Conservation (phyloP, 2,888 invertebrate genomes). For the Nomada hirtipes region DNA sequence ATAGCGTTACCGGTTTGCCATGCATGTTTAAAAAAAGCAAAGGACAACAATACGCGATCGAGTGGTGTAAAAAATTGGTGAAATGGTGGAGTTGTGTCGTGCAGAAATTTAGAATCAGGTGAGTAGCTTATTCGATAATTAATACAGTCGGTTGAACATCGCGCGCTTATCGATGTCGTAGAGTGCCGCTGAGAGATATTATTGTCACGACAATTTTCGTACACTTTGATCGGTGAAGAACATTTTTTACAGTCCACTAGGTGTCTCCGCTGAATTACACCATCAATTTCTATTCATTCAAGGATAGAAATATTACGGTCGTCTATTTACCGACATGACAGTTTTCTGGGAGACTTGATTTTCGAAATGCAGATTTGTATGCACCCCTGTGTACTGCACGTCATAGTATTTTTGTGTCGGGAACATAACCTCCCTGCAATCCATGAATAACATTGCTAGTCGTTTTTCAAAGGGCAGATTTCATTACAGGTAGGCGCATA, state of each 20-base stretch:
- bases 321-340: not conserved
- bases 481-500: constrained; percentile 29
- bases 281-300: constrained; percentile 23
- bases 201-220: constrained; percentile 20
- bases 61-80: constrained; percentile 75
- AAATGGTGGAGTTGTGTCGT: constrained; percentile 77
- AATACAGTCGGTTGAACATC: constrained; percentile 1
- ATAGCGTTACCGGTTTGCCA: constrained; percentile 56
- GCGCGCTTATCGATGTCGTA: constrained; percentile 32
- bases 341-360: not conserved
- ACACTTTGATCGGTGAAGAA: constrained; percentile 36
- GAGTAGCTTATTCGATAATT: constrained; percentile 65
- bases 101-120: constrained; percentile 77
- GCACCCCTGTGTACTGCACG: not conserved
- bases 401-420: constrained; percentile 36
- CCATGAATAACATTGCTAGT: constrained; percentile 25
- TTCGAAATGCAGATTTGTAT: not conserved
- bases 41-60: constrained; percentile 73
- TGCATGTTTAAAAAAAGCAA: constrained; percentile 70
- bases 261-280: constrained; percentile 45
- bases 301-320: constrained; percentile 10
- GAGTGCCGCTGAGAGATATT: not conserved
- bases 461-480: constrained; percentile 29
- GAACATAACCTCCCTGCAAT: constrained; percentile 62
- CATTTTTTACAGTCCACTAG: constrained; percentile 46